Evolutionary conservation across 2,113 vertebrate species (phyloP).

Genomic region (Pedetes capensis): DNA sequence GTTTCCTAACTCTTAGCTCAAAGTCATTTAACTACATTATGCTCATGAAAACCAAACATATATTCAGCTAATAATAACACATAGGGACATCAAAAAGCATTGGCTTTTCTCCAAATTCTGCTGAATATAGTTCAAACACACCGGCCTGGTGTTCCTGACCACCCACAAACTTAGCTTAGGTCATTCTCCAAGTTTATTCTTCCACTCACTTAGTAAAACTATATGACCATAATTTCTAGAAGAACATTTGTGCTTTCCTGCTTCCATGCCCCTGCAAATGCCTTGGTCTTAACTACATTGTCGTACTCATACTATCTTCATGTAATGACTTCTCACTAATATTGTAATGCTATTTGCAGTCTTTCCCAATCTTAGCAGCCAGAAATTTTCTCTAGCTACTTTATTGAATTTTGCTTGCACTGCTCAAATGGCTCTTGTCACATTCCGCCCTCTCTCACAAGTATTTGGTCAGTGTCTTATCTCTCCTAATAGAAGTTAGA

Average conservation of each 20-base stretch:
- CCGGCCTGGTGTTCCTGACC: neutral
- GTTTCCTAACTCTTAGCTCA: neutral
- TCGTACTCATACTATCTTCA: neutral
- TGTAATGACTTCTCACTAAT: neutral
- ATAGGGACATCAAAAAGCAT: neutral
- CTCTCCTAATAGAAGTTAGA: constrained; percentile 34
- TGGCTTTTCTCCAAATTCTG: neutral
- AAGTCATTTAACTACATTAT: neutral
- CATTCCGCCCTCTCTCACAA: neutral
- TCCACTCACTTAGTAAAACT: neutral
- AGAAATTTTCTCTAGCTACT: neutral
- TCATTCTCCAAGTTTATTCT: neutral
- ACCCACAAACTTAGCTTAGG: neutral
- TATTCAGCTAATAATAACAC: neutral
- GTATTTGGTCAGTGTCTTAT: constrained; percentile 28
- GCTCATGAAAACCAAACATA: neutral
- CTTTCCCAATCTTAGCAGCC: neutral
- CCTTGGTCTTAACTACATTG: neutral
- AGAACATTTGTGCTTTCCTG: neutral
- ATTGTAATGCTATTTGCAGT: neutral
- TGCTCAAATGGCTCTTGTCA: neutral
- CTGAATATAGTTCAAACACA: neutral
- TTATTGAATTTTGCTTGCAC: neutral
- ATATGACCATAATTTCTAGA: neutral
- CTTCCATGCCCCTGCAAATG: neutral